Evolutionary conservation across 2,113 vertebrate genomes (phyloP), one percentile per base, ranked within the genome.

Genomic region (Leptobrachium ailaonicum): DNA sequence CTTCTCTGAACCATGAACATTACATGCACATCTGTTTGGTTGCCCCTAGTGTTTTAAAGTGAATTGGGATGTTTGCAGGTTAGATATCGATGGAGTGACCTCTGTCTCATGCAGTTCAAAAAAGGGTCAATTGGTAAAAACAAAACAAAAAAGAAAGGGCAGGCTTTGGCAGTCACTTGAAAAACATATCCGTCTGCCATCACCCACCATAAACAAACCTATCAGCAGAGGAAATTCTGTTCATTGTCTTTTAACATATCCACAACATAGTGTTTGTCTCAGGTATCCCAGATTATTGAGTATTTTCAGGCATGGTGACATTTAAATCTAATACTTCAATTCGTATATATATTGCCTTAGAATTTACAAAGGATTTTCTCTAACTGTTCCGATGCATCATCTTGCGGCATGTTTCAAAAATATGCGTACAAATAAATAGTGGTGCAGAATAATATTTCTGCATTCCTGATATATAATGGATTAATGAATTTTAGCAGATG

Each of bases 21-120:
- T 90, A 92, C 94, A 92, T 85, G 85, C 88, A 83, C 95, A 97
- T 95, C 95, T 96, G 93, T 93, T 95, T 93, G 86, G 86, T 94
- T 91, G 82, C 91, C 90, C 89, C 90, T 90, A 83, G 87, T 91
- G 86, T 89, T 91, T 58, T 92, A 89, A 90, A 86, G 90, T 83
- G 90, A 84, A 85, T 88, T 84, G 87, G 88, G 91, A 91, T 88
- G 85, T 88, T 84, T 83, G 62, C 77, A 72, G 84, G 91, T 90
- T 87, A 88, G 89, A 91, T 91, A 88, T 88, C 88, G 85, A 90
- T 83, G 69, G 10, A 32, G 32, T 58, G 71, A 58, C 71, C 53
- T 73, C 32, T 10, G 41, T 41, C 50, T 10, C 32, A 45, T 42
- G 41, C 82, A 90, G 95, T 94, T 95, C 92, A 92, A 84, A 85